phyloP scores from a whole-genome alignment of 2,888 invertebrate species.

The Campoplex nolae region DNA sequence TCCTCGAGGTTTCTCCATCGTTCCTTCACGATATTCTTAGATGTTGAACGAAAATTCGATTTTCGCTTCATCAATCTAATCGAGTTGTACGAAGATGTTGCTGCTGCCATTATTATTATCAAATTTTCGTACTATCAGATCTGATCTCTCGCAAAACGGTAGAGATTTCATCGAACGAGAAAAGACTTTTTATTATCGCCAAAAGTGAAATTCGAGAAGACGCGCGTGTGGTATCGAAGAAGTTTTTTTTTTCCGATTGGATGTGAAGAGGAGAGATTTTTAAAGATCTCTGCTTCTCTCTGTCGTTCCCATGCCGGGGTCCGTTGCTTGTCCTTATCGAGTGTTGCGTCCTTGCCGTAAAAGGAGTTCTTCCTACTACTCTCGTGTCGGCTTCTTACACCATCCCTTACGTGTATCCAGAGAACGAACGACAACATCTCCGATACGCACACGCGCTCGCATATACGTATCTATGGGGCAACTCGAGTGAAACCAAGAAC shows the following conservation, averaged over 20 bases:
- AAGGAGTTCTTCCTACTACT: slow-evolving; percentile 53
- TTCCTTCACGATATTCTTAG: background rate
- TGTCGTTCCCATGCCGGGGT: slow-evolving; percentile 23
- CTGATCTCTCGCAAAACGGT: too few species aligned
- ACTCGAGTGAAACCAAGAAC: background rate
- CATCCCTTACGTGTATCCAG: background rate
- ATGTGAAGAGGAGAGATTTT: background rate
- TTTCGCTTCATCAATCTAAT: too few species aligned
- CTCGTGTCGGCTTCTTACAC: slow-evolving; percentile 46
- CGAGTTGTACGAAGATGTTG: too few species aligned
- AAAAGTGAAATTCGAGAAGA: too few species aligned
- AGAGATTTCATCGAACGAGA: too few species aligned
- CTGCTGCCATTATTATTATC: too few species aligned
- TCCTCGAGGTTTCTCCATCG: background rate
- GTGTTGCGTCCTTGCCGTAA: slow-evolving; percentile 65
- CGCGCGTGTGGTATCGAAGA: too few species aligned
- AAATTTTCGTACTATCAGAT: too few species aligned
- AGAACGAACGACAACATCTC: background rate
- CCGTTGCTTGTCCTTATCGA: slow-evolving; percentile 41
- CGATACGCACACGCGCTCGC: background rate
- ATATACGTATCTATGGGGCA: background rate
- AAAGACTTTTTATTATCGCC: too few species aligned
- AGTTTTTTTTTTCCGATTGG: background rate
- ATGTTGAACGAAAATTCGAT: too few species aligned
- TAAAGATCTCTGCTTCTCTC: background rate